These are phyloP conservation scores for Pachliopta kotzebuea DNA, from an alignment of 2,888 invertebrate genomes.

Conservation along the genomic window DNA sequence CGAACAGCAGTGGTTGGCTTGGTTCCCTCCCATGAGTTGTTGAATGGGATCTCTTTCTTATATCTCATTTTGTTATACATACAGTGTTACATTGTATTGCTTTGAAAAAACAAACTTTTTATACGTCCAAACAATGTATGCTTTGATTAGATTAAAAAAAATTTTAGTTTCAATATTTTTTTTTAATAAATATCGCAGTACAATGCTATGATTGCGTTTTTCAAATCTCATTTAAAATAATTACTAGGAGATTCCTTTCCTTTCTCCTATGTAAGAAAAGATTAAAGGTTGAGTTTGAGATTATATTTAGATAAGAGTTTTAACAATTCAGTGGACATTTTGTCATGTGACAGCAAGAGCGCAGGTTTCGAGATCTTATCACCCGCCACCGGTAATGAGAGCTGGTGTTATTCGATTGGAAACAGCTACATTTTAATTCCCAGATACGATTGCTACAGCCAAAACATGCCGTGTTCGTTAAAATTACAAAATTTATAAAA, in stretches of 20 bases:
- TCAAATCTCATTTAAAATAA: too few relatives aligned
- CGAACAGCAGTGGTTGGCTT: too few relatives aligned
- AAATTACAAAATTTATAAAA: constrained; percentile 1
- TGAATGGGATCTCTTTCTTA: too few relatives aligned
- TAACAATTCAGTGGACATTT: constrained; percentile 46
- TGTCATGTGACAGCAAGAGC: constrained; percentile 45
- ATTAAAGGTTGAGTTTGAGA: constrained; percentile 29
- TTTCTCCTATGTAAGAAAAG: constrained; percentile 19
- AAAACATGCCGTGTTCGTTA: constrained; percentile 8
- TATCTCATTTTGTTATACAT: too few relatives aligned
- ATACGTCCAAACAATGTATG: too few relatives aligned
- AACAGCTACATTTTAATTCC: constrained; percentile 47
- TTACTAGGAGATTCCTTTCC: background rate
- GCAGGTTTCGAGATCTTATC: constrained; percentile 63
- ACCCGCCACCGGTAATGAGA: constrained; percentile 63
- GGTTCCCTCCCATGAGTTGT: too few relatives aligned
- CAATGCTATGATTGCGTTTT: too few relatives aligned
- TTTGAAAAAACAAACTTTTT: too few relatives aligned
- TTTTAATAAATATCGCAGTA: too few relatives aligned
- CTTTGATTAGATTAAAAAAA: too few relatives aligned
- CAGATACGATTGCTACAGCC: constrained; percentile 13
- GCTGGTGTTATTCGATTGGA: constrained; percentile 63
- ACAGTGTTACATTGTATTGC: too few relatives aligned
- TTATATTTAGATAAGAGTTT: constrained; percentile 39
- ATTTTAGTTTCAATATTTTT: too few relatives aligned